These are phyloP conservation scores for Coluber constrictor DNA, from an alignment of 2,797 vertebrate genomes.

Conservation along the genomic window DNA sequence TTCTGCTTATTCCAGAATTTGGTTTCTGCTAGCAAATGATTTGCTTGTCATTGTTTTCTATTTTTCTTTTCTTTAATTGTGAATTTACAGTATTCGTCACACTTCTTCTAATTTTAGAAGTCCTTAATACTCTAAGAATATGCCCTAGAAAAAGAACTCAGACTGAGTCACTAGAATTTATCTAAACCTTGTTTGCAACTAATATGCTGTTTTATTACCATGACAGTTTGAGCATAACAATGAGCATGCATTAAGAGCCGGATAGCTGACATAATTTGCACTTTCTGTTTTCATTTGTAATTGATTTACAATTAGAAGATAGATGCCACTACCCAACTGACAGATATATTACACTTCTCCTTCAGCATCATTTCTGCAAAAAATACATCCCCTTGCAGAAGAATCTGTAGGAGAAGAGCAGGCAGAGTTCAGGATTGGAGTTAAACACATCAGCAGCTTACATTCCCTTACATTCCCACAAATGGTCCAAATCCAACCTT, in stretches of 20 bases:
- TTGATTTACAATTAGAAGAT: constrained; percentile 18
- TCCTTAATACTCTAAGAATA: background rate
- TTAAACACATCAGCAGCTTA: background rate
- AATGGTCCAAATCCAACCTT: background rate
- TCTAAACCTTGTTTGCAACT: background rate
- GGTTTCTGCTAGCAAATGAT: background rate
- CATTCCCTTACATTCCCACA: background rate
- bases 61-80: background rate
- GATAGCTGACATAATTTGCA: constrained; percentile 27
- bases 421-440: background rate
- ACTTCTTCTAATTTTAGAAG: background rate
- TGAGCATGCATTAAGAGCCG: background rate
- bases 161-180: background rate
- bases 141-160: background rate
- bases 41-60: background rate
- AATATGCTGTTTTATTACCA: background rate
- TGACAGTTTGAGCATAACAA: background rate
- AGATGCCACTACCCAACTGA: background rate
- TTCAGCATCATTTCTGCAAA: background rate
- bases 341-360: constrained; percentile 2
- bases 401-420: background rate
- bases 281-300: constrained; percentile 26
- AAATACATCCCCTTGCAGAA: background rate
- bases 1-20: background rate
- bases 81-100: background rate